phyloP scores from a whole-genome alignment of 2,113 vertebrate genomes.

The Lutjanus erythropterus region DNA sequence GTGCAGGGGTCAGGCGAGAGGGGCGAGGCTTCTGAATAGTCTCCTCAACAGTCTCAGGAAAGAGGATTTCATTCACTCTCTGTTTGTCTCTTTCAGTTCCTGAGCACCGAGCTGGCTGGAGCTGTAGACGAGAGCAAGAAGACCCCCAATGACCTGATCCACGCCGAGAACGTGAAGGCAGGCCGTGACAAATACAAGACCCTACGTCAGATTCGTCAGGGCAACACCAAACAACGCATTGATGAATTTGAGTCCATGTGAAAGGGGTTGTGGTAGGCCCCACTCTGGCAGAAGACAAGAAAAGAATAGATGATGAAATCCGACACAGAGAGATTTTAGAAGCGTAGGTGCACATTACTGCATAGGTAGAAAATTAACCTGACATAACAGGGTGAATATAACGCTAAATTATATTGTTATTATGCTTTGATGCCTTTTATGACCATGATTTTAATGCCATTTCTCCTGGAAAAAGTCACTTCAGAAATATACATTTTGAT shows the following conservation, averaged over 20 bases:
- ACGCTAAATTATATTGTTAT: conserved; percentile 17
- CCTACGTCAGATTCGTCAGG: conserved; percentile 96
- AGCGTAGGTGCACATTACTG: conserved; percentile 28
- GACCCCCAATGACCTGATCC: conserved; percentile 95
- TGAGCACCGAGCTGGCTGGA: conserved; percentile 93
- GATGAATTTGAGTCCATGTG: conserved; percentile 99
- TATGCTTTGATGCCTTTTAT: conserved; percentile 5
- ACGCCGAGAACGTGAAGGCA: conserved; percentile 93
- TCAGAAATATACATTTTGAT: conserved; percentile 1
- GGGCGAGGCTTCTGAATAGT: conserved; percentile 58
- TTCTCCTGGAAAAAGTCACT: conserved; percentile 10
- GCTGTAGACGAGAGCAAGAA: conserved; percentile 96
- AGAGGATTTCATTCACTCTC: conserved; percentile 52
- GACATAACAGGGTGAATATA: neutral
- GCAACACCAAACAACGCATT: conserved; percentile 98
- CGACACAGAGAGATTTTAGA: conserved; percentile 39
- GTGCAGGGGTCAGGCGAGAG: neutral
- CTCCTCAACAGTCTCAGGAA: conserved; percentile 34
- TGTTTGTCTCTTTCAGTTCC: conserved; percentile 83
- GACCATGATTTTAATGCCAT: conserved; percentile 25
- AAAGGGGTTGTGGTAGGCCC: conserved; percentile 38
- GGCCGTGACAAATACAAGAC: conserved; percentile 99
- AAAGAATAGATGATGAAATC: neutral
- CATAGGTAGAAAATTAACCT: conserved; percentile 12
- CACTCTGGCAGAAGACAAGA: conserved; percentile 1